These are phyloP conservation scores for Eupithecia subfuscata DNA, from an alignment of 2,888 invertebrate genomes.

Conservation along the genomic window DNA sequence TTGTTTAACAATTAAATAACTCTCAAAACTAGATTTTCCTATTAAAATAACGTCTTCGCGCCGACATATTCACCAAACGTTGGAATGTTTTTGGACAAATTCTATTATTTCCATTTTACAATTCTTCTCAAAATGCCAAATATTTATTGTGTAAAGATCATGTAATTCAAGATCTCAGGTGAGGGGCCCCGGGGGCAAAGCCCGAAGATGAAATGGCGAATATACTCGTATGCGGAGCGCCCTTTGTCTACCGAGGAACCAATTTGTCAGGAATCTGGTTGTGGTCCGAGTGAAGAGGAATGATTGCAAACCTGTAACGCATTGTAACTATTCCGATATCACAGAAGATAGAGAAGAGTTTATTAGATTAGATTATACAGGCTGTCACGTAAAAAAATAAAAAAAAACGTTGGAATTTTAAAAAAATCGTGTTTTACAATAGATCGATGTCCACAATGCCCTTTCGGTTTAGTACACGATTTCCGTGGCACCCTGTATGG, in stretches of 20 bases:
- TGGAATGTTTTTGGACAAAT: not conserved
- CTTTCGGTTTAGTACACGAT: too few relatives aligned
- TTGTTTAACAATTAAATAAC: too few relatives aligned
- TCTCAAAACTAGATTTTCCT: too few relatives aligned
- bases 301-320: not conserved
- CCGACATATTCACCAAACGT: not conserved
- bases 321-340: not conserved
- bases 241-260: slow-evolving; percentile 1
- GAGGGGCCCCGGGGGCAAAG: not conserved
- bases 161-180: slow-evolving; percentile 60
- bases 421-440: too few relatives aligned
- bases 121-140: not conserved
- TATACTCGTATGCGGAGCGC: not conserved
- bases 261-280: slow-evolving; percentile 3
- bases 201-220: not conserved
- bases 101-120: not conserved
- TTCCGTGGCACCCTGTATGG: too few relatives aligned
- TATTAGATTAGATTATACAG: too few relatives aligned
- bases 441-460: too few relatives aligned
- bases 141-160: not conserved
- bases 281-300: slow-evolving; percentile 5
- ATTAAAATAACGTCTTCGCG: too few relatives aligned
- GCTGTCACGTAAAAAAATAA: too few relatives aligned
- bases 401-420: too few relatives aligned
- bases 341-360: too few relatives aligned